A percentile compares a stretch with the other conserved stretches of the same genome.
These are phyloP conservation scores for Aphelenchoides bicaudatus DNA, from an alignment of 2,888 invertebrate genomes.

Conservation along the genomic window DNA sequence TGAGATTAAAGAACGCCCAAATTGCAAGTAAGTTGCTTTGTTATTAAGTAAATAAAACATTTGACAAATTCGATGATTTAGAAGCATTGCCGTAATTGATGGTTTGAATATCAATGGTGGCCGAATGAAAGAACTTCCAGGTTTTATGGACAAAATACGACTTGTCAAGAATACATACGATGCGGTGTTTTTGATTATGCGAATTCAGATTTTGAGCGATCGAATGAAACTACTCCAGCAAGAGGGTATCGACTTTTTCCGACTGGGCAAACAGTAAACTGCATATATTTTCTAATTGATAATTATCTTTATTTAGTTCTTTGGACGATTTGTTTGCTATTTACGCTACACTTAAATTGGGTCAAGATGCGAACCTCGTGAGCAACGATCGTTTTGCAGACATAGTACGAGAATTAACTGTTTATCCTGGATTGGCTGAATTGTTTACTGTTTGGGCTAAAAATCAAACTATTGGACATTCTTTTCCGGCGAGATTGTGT, in stretches of 20 bases:
- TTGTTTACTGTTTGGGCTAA: constrained; percentile 13
- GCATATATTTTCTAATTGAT: background rate
- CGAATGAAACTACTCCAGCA: background rate
- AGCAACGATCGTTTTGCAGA: constrained; percentile 12
- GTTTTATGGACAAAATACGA: background rate
- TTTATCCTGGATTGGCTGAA: constrained; percentile 3
- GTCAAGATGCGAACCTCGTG: background rate
- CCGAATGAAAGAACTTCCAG: background rate
- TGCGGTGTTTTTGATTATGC: background rate
- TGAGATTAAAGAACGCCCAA: too few species aligned
- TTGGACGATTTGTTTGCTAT: constrained; percentile 8
- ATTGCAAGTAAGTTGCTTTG: too few species aligned
- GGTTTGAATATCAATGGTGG: background rate
- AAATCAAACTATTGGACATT: background rate
- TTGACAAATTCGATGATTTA: background rate
- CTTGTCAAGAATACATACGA: background rate
- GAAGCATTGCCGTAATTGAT: background rate
- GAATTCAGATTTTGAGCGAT: background rate
- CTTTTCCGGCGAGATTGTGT: background rate
- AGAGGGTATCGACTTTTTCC: background rate
- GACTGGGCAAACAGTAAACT: background rate
- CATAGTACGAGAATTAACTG: background rate
- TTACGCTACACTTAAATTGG: background rate
- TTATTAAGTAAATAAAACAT: too few species aligned
- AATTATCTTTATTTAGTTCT: constrained; percentile 7